phyloP scores from a whole-genome alignment of 2,113 vertebrate genomes.

The Callipepla californica region DNA sequence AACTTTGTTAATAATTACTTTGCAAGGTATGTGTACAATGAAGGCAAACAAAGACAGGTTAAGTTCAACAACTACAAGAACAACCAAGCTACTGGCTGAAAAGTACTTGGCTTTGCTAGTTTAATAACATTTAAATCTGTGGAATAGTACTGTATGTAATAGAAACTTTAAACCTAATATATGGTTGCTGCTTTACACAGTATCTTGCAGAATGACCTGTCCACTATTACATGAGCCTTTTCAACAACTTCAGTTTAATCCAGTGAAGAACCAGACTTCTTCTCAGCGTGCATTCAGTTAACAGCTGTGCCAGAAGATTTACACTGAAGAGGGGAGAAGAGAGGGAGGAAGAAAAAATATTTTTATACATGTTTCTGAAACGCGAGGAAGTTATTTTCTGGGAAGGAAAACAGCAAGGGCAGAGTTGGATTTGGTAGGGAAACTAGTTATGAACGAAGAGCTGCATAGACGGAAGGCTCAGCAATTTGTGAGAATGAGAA shows the following conservation, averaged over 20 bases:
- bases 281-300: background rate
- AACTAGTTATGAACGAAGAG: background rate
- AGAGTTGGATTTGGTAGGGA: background rate
- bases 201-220: background rate
- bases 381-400: background rate
- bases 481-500: rapidly evolving
- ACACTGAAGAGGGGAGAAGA: background rate
- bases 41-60: background rate
- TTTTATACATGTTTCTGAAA: background rate
- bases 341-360: background rate
- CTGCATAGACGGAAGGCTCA: background rate
- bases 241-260: background rate
- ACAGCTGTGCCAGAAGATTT: background rate
- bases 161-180: background rate
- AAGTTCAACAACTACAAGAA: background rate
- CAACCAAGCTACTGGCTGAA: background rate
- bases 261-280: background rate
- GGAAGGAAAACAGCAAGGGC: background rate
- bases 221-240: background rate
- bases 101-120: background rate
- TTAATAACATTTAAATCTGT: background rate
- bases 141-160: background rate
- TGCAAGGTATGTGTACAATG: background rate
- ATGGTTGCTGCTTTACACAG: background rate
- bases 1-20: slow-evolving; percentile 31